phyloP scores from a whole-genome alignment of 1,140 invertebrate species.

The Apis laboriosa region DNA sequence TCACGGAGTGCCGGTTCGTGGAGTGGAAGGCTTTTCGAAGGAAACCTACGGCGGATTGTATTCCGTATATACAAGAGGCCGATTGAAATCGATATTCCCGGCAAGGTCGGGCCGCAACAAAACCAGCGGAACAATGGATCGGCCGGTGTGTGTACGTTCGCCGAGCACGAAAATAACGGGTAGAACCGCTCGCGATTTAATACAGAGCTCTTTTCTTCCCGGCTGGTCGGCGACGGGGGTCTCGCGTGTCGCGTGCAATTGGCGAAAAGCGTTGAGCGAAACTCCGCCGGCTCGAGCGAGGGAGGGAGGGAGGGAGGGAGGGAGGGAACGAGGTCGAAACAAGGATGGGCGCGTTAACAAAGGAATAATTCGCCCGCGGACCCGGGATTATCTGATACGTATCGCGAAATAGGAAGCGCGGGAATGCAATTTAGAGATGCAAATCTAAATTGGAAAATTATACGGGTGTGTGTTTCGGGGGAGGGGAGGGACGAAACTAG shows the following conservation, averaged over 20 bases:
- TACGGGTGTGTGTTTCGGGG: constrained; percentile 6
- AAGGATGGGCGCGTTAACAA: background rate
- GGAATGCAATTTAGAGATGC: constrained; percentile 46
- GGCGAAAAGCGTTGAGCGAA: background rate
- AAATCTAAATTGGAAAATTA: constrained; percentile 52
- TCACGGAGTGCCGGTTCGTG: too few relatives aligned
- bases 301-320: background rate
- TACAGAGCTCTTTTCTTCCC: constrained; percentile 33
- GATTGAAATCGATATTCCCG: constrained; percentile 76
- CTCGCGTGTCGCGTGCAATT: background rate
- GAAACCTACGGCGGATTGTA: constrained; percentile 70
- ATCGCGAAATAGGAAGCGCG: background rate
- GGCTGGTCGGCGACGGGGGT: background rate
- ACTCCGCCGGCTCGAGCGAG: too few relatives aligned
- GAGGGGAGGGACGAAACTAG: background rate
- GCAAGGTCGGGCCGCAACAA: constrained; percentile 70
- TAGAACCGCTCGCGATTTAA: constrained; percentile 66
- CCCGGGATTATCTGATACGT: constrained; percentile 27
- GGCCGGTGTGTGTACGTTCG: constrained; percentile 57
- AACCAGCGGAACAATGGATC: constrained; percentile 71
- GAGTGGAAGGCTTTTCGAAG: constrained; percentile 50
- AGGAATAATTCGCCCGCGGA: background rate
- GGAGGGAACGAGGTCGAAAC: background rate
- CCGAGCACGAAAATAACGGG: constrained; percentile 53
- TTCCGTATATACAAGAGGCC: constrained; percentile 63